Percentiles rank a stretch among this genome's conserved stretches.
Conservation (phyloP, 30 jellyfish, hydroid and myxozoan genomes). For the Aurelia aurita complex sp. Pacific region DNA sequence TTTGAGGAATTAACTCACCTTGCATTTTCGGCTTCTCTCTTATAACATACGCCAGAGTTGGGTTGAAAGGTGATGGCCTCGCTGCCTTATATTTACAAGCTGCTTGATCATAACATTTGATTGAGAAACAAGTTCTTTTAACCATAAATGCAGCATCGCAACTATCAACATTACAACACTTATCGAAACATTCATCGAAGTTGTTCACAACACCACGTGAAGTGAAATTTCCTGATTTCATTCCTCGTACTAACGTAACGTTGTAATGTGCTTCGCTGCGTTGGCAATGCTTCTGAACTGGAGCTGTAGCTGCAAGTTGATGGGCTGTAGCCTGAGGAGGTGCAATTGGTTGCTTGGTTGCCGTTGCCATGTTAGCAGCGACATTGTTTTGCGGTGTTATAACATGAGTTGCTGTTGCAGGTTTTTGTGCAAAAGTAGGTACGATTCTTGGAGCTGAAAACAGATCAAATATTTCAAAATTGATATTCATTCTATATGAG, state of each 20-base stretch:
- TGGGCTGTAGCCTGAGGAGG: too few species aligned
- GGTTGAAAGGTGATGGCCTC: constrained; percentile 89
- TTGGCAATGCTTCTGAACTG: constrained; percentile 38
- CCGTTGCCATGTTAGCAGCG: too few species aligned
- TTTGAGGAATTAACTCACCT: constrained; percentile 1
- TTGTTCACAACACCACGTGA: constrained; percentile 80
- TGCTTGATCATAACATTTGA: constrained; percentile 61
- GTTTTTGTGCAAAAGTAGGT: constrained; percentile 16
- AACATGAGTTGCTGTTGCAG: neutral
- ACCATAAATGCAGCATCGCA: constrained; percentile 99
- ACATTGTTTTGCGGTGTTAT: too few species aligned
- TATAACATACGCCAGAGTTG: constrained; percentile 83
- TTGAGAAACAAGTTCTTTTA: constrained; percentile 85
- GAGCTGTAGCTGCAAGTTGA: too few species aligned
- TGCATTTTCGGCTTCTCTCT: constrained; percentile 47
- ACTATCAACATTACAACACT: constrained; percentile 69
- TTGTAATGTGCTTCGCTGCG: constrained; percentile 50
- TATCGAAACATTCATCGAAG: constrained; percentile 65
- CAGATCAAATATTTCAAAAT: neutral
- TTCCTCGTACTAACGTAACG: constrained; percentile 88
- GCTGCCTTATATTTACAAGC: constrained; percentile 80
- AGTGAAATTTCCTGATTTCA: constrained; percentile 91
- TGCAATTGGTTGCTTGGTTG: too few species aligned
- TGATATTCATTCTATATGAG: neutral
- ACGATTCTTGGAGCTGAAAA: constrained; percentile 20